phyloP scores from a whole-genome alignment of 2,797 vertebrate genomes.

The Notolabrus celidotus region DNA sequence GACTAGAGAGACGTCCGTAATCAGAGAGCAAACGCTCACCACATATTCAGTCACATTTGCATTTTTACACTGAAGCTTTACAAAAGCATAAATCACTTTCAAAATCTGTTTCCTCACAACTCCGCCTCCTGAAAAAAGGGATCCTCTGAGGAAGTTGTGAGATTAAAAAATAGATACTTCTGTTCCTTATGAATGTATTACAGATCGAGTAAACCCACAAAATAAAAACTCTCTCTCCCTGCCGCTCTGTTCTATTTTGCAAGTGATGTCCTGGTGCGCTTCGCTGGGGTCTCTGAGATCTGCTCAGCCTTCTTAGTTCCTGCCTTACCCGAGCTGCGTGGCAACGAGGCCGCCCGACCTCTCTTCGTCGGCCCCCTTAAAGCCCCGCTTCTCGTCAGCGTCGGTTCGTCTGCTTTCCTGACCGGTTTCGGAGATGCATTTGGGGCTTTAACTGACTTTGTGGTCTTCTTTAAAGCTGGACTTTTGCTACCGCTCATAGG shows the following conservation, averaged over 20 bases:
- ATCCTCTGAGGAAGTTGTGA: conserved; percentile 40
- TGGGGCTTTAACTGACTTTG: conserved; percentile 49
- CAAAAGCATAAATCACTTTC: conserved; percentile 56
- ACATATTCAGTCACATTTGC: conserved; percentile 49
- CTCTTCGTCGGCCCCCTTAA: conserved; percentile 73
- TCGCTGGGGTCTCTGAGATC: conserved; percentile 68
- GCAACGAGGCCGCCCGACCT: conserved; percentile 37
- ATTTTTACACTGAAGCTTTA: conserved; percentile 61
- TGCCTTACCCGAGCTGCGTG: conserved; percentile 67
- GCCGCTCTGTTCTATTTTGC: conserved; percentile 70
- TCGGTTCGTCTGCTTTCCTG: conserved; percentile 63
- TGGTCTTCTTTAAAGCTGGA: conserved; percentile 60
- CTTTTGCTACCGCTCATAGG: conserved; percentile 54
- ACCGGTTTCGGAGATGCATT: conserved; percentile 59
- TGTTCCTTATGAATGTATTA: conserved; percentile 61
- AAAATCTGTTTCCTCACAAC: conserved; percentile 41
- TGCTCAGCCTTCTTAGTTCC: conserved; percentile 76
- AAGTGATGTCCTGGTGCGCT: conserved; percentile 83
- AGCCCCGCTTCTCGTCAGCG: conserved; percentile 63
- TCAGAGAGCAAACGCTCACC: conserved; percentile 44
- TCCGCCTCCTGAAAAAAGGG: conserved; percentile 44
- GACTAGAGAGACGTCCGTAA: conserved; percentile 47
- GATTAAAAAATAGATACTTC: conserved; percentile 60
- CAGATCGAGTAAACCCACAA: conserved; percentile 46
- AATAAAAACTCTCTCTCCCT: conserved; percentile 42